Base-by-base conservation (phyloP, 64 coral and sea anemone genomes). In the Astreopora myriophthalma region DNA sequence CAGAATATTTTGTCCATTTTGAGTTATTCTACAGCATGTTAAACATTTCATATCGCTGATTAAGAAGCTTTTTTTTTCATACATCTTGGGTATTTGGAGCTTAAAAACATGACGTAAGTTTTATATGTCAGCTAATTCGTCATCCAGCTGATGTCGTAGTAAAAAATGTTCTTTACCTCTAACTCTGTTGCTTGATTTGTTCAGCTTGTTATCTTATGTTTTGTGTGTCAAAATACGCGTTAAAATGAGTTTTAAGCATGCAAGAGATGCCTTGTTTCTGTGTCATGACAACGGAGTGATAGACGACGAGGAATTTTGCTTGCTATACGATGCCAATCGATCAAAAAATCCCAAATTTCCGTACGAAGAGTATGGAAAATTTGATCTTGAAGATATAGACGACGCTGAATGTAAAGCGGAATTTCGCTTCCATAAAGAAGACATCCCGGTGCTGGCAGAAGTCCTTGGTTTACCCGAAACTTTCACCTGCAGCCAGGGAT, bases 321-420 rank as follows among this genome's bases (percentile, higher is more conserved):
- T 58, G 17, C 13, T 58, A 58, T 58, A 58, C 52, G 52, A 16
- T 73, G 70, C 70, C 6, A 77, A 77, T 34, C 35, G 6, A 42
- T 55, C 75, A 23, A 79, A 79, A 40, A 79, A 79, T 55, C 75
- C 75, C 5, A 19, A 44, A 42, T 79, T 79, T 79, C 75, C 75
- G 25, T 79, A 79, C 20, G 75, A 55, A 79, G 75, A 42, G 8
- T 30, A 71, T 5, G 26, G 75, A 79, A 55, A 25, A 26, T 79
- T 79, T 79, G 37, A 79, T 25, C 34, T 79, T 48, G 34, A 35
- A 25, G 75, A 55, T 23, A 79, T 79, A 19, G 75, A 79, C 25
- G 38, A 79, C 48, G 27, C 25, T 8, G 75, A 79, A 34, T 79
- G 38, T 9, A 48, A 48, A 79, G 75, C 75, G 27, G 75, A 79